Base-by-base conservation (phyloP, 1,140 invertebrate species). In the Sarcophaga bullata region DNA sequence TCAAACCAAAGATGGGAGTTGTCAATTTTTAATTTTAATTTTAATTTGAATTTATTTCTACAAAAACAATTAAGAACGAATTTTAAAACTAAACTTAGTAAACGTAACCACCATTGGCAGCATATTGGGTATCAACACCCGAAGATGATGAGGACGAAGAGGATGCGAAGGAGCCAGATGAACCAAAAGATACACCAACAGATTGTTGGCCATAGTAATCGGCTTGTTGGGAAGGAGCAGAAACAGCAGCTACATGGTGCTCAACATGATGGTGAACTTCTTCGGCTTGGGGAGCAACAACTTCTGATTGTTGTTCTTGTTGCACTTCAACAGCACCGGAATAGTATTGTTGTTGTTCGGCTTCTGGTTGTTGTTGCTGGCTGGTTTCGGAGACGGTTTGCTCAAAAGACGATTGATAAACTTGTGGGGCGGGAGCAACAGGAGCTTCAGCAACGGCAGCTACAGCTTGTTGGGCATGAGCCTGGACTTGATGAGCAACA, bases 91-190 rank as follows among this genome's bases (percentile, higher is more conserved):
- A 78, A 52, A 78, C 50, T 83, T 88, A 89, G 75, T 89, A 89
- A 81, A 89, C 62, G 52, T 89, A 89, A 13, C 87, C 87, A 25
- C 87, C 87, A 62, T 89, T 86, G 80, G 86, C 84, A 72, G 76
- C 87, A 48, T 89, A 89, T 73, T 87, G 84, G 68, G 87, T 89
- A 68, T 87, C 87, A 73, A 87, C 81, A 3, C 87, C 86, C 17
- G 80, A 81, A 8, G 83, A 83, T 19, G 76, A 58, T 8, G 48
- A 50, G 25, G 25, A 37, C 9, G 47, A 46, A 76, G 46, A 48
- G 25, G 68, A 73, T n/a, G 37, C 4, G 3, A 17, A 47, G 13
- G 15, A 49, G 25, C 25, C 4, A 37, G 25, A 37, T 37, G 25
- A 37, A 37, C 25, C 25, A 37, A 37, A 37, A 37, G 25, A 37